Conservation (phyloP, 2,797 vertebrate species). For the Gobionotothen gibberifrons region DNA sequence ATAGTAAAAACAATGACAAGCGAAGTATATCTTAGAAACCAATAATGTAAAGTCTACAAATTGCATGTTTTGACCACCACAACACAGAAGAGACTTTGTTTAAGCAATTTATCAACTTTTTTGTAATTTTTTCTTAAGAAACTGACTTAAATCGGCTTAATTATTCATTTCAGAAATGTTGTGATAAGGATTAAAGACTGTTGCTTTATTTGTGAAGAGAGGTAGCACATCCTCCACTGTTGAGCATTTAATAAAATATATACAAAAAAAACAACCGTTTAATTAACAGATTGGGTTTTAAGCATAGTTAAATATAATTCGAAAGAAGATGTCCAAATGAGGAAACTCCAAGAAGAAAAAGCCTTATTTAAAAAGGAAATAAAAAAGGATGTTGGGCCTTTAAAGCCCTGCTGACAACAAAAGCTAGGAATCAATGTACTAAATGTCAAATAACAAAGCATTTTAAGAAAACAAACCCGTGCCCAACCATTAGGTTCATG, state of each 20-base stretch:
- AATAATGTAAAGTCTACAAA: neutral
- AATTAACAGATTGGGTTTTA: neutral
- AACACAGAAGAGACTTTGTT: neutral
- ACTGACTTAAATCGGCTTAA: neutral
- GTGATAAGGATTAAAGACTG: neutral
- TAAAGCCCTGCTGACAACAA: neutral
- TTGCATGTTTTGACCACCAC: neutral
- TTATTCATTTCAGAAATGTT: neutral
- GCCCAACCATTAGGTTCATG: too few species aligned
- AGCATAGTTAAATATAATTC: neutral
- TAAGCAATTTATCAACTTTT: neutral
- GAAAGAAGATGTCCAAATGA: neutral
- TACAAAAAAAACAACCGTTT: neutral
- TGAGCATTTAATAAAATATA: conserved; percentile 2
- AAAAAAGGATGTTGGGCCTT: neutral
- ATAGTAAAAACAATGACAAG: neutral
- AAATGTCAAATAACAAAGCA: too few species aligned
- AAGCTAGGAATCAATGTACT: too few species aligned
- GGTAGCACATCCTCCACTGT: neutral
- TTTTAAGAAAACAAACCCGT: too few species aligned
- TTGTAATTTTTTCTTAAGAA: neutral
- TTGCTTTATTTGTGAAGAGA: neutral
- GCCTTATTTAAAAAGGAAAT: too few species aligned
- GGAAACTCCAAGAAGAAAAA: neutral
- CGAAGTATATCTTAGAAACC: neutral